These are phyloP conservation scores for Sprattus sprattus DNA, from an alignment of 2,113 vertebrate genomes.

Conservation along the genomic window DNA sequence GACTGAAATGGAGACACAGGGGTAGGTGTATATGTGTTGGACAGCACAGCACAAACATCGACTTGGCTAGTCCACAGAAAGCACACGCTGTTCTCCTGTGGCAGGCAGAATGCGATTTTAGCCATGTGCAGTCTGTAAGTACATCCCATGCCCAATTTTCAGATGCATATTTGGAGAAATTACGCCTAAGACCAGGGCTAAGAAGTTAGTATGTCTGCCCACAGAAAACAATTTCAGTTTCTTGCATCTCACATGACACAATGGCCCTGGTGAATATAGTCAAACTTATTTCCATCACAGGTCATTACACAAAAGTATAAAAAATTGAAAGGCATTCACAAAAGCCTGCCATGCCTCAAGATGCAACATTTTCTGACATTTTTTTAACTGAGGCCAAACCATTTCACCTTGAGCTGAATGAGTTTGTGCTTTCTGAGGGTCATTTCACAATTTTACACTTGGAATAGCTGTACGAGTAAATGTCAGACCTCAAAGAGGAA, in stretches of 20 bases:
- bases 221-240: not conserved
- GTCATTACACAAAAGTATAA: not conserved
- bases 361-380: not conserved
- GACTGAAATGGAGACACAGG: not conserved
- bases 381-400: not conserved
- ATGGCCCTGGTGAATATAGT: not conserved
- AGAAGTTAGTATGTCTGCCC: no score
- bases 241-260: not conserved
- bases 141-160: no score
- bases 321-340: no score
- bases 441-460: conserved; percentile 22
- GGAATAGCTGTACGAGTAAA: conserved; percentile 28
- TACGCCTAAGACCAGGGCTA: no score
- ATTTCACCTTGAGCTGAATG: conserved; percentile 11
- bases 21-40: no score
- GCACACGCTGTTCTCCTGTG: no score
- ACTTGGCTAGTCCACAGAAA: no score
- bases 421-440: conserved; percentile 19
- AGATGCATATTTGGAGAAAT: no score
- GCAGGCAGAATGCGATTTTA: no score
- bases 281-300: not conserved
- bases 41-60: no score
- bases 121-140: no score
- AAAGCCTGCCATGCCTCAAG: not conserved
- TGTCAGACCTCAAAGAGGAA: conserved; percentile 37